These are phyloP conservation scores for Xerus inauris DNA, from an alignment of 2,113 vertebrate species.

Conservation along the genomic window DNA sequence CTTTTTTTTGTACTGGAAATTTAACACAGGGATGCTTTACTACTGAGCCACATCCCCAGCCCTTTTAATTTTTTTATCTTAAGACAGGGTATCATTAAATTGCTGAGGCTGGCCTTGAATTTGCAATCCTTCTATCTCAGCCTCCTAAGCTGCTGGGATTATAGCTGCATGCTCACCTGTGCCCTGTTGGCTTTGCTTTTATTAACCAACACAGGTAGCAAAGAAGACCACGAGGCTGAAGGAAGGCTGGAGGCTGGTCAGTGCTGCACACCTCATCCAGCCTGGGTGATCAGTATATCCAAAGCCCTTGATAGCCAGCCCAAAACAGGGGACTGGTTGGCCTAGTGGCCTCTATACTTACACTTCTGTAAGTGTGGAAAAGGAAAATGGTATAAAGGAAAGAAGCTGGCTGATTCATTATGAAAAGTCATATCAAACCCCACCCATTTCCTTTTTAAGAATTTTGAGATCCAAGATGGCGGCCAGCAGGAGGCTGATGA, in stretches of 20 bases:
- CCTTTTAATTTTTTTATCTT: no score
- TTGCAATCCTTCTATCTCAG: no score
- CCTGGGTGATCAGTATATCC: background rate
- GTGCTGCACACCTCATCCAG: background rate
- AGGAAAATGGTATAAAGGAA: conserved; percentile 17
- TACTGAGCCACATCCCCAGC: no score
- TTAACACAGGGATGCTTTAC: no score
- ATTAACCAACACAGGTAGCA: background rate
- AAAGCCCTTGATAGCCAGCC: background rate
- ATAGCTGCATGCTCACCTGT: no score
- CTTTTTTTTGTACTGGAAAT: no score
- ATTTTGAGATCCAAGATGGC: no score
- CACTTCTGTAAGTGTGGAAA: background rate
- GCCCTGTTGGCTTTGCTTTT: background rate
- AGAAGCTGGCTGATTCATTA: background rate
- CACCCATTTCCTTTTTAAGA: background rate
- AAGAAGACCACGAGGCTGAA: background rate
- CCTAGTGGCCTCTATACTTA: background rate
- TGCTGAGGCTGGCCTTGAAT: no score
- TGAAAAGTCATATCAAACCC: background rate
- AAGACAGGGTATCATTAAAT: no score
- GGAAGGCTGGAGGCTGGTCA: no score
- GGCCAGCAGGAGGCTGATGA: no score
- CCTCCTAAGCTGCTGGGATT: no score
- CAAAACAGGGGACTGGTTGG: background rate